These are phyloP conservation scores for Paramormyrops kingsleyae DNA, from an alignment of 2,113 vertebrate genomes.

Conservation along the genomic window DNA sequence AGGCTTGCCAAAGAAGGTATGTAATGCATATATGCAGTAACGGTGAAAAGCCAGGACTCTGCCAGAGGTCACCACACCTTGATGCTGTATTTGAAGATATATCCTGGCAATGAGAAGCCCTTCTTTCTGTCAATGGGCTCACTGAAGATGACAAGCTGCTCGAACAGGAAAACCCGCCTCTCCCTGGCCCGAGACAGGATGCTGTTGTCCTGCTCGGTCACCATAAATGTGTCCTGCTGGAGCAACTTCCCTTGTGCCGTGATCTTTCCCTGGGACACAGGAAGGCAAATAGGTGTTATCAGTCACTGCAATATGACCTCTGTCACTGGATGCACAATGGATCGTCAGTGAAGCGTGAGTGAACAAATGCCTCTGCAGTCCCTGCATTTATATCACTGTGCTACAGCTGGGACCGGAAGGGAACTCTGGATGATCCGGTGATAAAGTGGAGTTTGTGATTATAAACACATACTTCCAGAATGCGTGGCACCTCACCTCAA, in stretches of 20 bases:
- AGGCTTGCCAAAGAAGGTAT: background rate
- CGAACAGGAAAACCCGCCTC: constrained; percentile 82
- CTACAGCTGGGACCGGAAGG: background rate
- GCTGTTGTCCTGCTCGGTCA: constrained; percentile 71
- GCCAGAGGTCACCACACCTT: constrained; percentile 58
- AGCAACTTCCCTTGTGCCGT: constrained; percentile 86
- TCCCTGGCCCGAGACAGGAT: constrained; percentile 76
- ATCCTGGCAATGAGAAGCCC: constrained; percentile 72
- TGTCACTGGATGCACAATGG: background rate
- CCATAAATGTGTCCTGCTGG: constrained; percentile 82
- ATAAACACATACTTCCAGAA: background rate
- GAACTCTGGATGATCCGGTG: background rate
- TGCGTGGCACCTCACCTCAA: constrained; percentile 65
- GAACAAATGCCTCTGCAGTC: background rate
- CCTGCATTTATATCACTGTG: background rate
- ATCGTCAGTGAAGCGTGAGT: background rate
- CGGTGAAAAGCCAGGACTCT: background rate
- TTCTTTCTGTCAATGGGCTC: constrained; percentile 82
- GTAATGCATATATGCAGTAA: background rate
- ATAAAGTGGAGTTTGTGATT: constrained; percentile 6
- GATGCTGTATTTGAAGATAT: constrained; percentile 82
- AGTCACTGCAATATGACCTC: background rate
- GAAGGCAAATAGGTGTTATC: background rate
- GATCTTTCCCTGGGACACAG: constrained; percentile 72
- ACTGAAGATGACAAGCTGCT: constrained; percentile 86